Evolutionary conservation across 1,140 invertebrate species (phyloP), one percentile per base, ranked within the genome.

Genomic region (Bombus waltoni): DNA sequence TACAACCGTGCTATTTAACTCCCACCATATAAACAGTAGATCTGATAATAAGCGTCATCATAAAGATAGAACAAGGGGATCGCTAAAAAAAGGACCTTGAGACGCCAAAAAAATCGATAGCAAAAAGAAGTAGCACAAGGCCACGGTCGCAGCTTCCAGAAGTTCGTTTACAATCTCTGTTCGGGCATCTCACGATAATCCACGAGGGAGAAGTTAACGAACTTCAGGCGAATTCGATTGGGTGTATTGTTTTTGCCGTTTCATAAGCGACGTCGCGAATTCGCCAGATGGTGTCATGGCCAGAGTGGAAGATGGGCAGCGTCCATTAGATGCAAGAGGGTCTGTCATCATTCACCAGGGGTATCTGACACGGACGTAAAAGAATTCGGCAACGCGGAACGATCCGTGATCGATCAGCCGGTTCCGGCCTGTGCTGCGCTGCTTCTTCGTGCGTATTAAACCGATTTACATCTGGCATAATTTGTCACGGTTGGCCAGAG

Each of bases 401-500:
- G 66, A 80, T 80, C 70, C 28, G 70, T n/a, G 84, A 87, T 87
- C 88, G 81, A 84, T 74, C 80, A n/a, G 59, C 40, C 47, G 75
- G 42, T 78, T 79, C 65, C 59, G 66, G 40, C 42, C 79, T 75
- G 86, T 4, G 42, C 42, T 22, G 40, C 66, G 65, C 10, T 59
- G 71, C 28, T 32, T 87, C 76, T 25, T 62, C 57, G 53, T 15
- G 13, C 53, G 42, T 72, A 78, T 84, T 71, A 81, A 38, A 68
- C 80, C 66, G 88, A 89, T 89, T 84, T 83, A 71, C 81, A 89
- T 89, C 72, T 44, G 76, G 72, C 81, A 42, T 73, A 87, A 89
- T 89, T 89, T 87, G 88, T 89, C 80, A 89, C 76, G 79, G 70
- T 5, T 59, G 35, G 75, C 44, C 65, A 25, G 44, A 65, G n/a